Evolutionary conservation across 2,113 vertebrate genomes (phyloP).

Genomic region (Ovis aries): DNA sequence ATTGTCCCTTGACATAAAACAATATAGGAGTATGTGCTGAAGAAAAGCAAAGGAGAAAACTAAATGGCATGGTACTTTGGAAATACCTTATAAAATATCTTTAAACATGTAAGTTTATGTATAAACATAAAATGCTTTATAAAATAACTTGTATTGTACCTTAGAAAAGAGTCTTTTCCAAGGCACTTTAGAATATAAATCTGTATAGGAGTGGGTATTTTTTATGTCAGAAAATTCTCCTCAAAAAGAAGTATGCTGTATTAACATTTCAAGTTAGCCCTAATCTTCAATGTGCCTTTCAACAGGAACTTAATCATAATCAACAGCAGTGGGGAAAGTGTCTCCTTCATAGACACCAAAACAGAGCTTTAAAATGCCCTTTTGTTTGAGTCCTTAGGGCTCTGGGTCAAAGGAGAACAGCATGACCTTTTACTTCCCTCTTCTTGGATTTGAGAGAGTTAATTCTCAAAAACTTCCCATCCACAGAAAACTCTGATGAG

Average conservation of each 20-base stretch:
- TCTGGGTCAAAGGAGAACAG: not conserved
- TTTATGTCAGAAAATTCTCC: not conserved
- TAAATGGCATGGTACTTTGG: not conserved
- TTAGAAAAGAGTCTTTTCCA: not conserved
- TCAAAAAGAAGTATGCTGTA: not conserved
- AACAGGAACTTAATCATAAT: not conserved
- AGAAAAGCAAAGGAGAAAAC: not conserved
- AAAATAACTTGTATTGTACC: not conserved
- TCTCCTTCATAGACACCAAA: not conserved
- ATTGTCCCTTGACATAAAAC: not conserved
- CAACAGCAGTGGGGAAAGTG: not conserved
- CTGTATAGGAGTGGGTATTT: not conserved
- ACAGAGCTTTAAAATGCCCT: not conserved
- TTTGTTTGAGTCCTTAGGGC: not conserved
- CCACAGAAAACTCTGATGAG: not conserved
- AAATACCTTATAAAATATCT: not conserved
- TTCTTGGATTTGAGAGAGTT: not conserved
- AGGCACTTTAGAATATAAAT: not conserved
- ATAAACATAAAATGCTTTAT: not conserved
- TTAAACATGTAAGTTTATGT: not conserved
- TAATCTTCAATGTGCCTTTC: conserved; percentile 8
- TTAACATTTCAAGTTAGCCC: not conserved
- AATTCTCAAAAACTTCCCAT: not conserved
- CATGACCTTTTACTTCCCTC: not conserved
- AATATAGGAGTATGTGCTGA: not conserved